Conservation (phyloP, 2,797 vertebrate species). For the Propithecus perrieri region DNA sequence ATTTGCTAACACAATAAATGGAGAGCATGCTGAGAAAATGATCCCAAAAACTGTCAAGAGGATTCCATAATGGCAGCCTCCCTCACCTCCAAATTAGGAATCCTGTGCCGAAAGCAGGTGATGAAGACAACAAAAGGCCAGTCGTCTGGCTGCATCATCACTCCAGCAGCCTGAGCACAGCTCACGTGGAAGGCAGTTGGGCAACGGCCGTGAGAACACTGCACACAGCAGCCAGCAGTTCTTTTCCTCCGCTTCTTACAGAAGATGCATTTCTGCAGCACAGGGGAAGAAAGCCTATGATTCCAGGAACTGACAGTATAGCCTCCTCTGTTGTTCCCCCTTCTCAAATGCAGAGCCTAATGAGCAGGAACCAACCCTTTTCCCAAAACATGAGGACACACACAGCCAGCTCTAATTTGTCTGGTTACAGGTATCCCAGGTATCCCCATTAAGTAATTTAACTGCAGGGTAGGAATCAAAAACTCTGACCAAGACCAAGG, state of each 20-base stretch:
- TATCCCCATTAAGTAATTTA: neutral
- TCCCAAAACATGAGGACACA: neutral
- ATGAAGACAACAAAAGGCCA: conserved; percentile 98
- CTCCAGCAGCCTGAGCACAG: conserved; percentile 96
- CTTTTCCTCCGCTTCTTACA: conserved; percentile 96
- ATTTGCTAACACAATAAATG: neutral
- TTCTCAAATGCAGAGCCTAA: neutral
- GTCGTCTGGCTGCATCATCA: conserved; percentile 98
- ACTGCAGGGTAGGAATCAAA: neutral
- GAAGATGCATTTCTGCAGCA: conserved; percentile 93
- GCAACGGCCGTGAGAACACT: conserved; percentile 98
- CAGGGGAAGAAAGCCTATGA: neutral
- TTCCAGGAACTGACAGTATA: neutral
- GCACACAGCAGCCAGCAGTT: conserved; percentile 95
- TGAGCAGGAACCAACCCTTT: neutral
- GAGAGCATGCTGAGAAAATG: neutral
- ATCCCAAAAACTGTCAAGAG: neutral
- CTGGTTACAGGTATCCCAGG: neutral
- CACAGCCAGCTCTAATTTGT: neutral
- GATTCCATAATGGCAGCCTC: neutral
- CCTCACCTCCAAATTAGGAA: conserved; percentile 91
- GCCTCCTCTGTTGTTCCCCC: neutral
- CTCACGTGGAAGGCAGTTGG: conserved; percentile 97
- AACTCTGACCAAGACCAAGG: neutral
- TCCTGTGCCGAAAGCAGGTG: conserved; percentile 95